Evolutionary conservation across 2,888 invertebrate genomes (phyloP).

Genomic region (Orthonychiurus folsomi): DNA sequence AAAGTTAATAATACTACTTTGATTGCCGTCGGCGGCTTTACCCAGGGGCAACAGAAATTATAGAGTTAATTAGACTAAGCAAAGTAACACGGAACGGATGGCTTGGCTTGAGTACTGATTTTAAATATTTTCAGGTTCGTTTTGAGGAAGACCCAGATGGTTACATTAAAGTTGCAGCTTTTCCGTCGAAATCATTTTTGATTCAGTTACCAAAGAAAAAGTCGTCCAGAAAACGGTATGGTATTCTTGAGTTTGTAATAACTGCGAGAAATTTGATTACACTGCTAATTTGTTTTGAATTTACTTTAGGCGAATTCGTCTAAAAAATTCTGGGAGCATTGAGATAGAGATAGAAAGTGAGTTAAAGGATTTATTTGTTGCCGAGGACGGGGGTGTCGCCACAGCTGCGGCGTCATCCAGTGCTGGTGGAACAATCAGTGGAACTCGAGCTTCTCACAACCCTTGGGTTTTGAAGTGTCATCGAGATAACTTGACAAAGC

Average conservation of each 20-base stretch:
- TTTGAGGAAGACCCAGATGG: slow-evolving; percentile 48
- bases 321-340: slow-evolving; percentile 44
- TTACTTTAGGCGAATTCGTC: slow-evolving; percentile 42
- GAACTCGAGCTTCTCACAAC: slow-evolving; percentile 43
- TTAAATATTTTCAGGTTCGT: slow-evolving; percentile 38
- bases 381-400: slow-evolving; percentile 31
- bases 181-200: slow-evolving; percentile 43
- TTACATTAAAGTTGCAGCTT: slow-evolving; percentile 47
- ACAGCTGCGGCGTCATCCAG: slow-evolving; percentile 17
- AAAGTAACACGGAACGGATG: too few species aligned
- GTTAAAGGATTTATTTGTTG: slow-evolving; percentile 41
- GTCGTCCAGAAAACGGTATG: slow-evolving; percentile 33
- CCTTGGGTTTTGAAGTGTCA: slow-evolving; percentile 52
- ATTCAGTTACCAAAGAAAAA: slow-evolving; percentile 31
- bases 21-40: too few species aligned
- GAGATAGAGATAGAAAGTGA: slow-evolving; percentile 42
- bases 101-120: too few species aligned
- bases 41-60: too few species aligned
- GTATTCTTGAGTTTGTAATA: neutral
- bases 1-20: too few species aligned
- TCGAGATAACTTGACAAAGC: slow-evolving; percentile 45
- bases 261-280: neutral
- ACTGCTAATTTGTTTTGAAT: neutral
- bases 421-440: slow-evolving; percentile 16
- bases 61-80: too few species aligned